A percentile compares a stretch with the other conserved stretches of the same genome.
These are phyloP conservation scores for Philonicus albiceps DNA, from an alignment of 2,888 invertebrate genomes.

Conservation along the genomic window DNA sequence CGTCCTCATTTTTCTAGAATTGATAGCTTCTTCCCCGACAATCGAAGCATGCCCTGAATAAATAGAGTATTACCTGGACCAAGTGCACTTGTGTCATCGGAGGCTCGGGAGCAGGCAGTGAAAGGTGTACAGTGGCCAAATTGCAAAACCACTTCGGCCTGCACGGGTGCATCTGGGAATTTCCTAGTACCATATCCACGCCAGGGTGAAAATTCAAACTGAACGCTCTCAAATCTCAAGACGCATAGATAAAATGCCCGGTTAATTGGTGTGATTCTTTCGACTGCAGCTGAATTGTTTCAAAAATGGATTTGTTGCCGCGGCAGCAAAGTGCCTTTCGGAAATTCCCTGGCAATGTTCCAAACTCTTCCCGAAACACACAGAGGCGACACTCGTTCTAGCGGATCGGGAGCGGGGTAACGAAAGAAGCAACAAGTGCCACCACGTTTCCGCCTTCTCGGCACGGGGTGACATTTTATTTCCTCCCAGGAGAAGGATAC, in stretches of 20 bases:
- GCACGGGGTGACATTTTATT: conserved; percentile 43
- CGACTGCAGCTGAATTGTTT: neutral
- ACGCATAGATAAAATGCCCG: neutral
- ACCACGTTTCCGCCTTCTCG: conserved; percentile 37
- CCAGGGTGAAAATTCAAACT: neutral
- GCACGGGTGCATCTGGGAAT: neutral
- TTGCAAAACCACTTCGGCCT: neutral
- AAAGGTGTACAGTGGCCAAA: neutral
- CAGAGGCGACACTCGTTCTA: neutral
- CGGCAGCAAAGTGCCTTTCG: neutral
- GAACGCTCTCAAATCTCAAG: neutral
- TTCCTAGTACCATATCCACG: neutral
- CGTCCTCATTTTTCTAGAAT: conserved; percentile 17
- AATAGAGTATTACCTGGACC: neutral
- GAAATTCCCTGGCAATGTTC: neutral
- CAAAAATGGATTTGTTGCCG: neutral
- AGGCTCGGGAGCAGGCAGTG: neutral
- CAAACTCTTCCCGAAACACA: neutral
- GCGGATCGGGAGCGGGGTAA: neutral
- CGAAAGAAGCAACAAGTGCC: conserved; percentile 44
- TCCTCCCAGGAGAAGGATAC: conserved; percentile 17
- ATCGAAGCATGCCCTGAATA: conserved; percentile 21
- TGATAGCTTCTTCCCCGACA: conserved; percentile 20
- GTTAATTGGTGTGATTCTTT: neutral
- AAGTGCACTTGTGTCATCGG: neutral